phyloP scores from a whole-genome alignment of 2,797 vertebrate genomes.

The Clarias fuscus region DNA sequence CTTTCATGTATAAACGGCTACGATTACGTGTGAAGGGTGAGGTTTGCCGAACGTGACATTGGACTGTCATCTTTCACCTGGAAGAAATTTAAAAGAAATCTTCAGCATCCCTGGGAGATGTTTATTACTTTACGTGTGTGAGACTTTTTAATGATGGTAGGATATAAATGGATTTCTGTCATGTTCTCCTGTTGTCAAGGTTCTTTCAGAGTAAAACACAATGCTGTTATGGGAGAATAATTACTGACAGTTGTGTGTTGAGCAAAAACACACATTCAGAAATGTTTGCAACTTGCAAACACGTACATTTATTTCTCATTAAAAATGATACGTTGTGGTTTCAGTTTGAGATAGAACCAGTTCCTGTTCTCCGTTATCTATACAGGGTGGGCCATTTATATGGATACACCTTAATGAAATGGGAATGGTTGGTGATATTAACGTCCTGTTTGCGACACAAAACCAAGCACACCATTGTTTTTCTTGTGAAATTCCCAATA shows the following conservation, averaged over 20 bases:
- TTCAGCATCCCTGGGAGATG: background rate
- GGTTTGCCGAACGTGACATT: background rate
- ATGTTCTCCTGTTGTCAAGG: background rate
- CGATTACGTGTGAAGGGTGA: constrained; percentile 17
- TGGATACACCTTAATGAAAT: too few relatives aligned
- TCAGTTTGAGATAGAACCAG: too few relatives aligned
- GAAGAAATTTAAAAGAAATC: background rate
- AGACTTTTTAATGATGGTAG: background rate
- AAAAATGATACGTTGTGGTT: too few relatives aligned
- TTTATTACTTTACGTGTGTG: background rate
- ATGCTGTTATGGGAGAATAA: background rate
- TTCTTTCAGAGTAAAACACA: background rate
- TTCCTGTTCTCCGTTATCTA: too few relatives aligned
- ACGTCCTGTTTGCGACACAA: too few relatives aligned
- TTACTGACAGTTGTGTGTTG: background rate
- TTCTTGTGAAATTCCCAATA: too few relatives aligned
- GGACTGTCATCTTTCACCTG: constrained; percentile 22
- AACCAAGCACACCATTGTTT: too few relatives aligned
- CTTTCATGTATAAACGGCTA: constrained; percentile 31
- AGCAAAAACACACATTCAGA: too few relatives aligned
- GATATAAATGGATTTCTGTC: background rate
- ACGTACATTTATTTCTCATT: too few relatives aligned
- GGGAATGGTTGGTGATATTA: too few relatives aligned
- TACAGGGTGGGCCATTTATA: too few relatives aligned
- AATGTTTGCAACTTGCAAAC: too few relatives aligned